Percentiles rank a stretch among this genome's conserved stretches.
Evolutionary conservation across 2,797 vertebrate species (phyloP).

Genomic region (Chloroceryle amazona): DNA sequence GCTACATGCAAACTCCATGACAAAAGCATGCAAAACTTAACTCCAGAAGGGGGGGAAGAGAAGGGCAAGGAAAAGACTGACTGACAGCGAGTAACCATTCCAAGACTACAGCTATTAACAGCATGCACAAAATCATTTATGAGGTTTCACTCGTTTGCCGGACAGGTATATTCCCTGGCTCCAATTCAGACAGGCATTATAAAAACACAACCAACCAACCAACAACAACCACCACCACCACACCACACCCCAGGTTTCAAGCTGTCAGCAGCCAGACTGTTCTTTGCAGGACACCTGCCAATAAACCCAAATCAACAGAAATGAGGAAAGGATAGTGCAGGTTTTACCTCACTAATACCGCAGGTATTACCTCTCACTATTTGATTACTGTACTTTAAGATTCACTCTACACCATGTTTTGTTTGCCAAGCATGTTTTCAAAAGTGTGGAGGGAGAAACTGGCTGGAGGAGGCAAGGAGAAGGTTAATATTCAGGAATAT

Average conservation of each 20-base stretch:
- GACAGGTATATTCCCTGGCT: not conserved
- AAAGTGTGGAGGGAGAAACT: not conserved
- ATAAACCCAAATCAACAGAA: not conserved
- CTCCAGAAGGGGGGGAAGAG: rapidly evolving
- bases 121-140: not conserved
- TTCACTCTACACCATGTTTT: rapidly evolving
- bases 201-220: not conserved
- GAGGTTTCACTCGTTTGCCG: not conserved
- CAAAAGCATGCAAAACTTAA: not conserved
- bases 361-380: not conserved
- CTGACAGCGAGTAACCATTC: not conserved
- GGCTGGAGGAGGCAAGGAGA: not conserved
- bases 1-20: not conserved
- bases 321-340: not conserved
- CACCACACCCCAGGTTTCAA: not conserved
- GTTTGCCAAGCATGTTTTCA: not conserved
- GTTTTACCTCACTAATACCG: not conserved
- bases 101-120: not conserved
- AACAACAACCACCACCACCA: too few relatives aligned
- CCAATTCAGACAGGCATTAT: not conserved
- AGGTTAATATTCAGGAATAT: not conserved
- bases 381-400: not conserved
- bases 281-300: not conserved
- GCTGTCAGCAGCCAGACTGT: not conserved
- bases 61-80: not conserved